Evolutionary conservation across 2,797 vertebrate species (phyloP), one percentile per base, ranked within the genome.

Genomic region (Notolabrus celidotus): DNA sequence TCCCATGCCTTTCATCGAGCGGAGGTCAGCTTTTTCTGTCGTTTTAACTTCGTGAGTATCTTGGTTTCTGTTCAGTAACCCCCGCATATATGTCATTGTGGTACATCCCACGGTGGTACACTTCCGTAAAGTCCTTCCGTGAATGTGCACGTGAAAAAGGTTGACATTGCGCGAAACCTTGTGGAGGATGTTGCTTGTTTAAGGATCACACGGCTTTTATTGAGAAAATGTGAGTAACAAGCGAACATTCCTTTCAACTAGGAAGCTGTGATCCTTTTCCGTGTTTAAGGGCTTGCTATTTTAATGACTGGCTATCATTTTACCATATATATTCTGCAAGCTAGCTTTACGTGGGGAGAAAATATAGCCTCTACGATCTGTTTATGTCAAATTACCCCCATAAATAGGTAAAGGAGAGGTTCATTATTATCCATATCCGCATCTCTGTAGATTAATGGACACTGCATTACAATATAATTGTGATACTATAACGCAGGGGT

Each of bases 41-140:
- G 7, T 0, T 38, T 0, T 20, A 7, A 4, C 1, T 1, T 16
- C 1, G 0, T 10, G 5, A 12, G 1, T 20, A 12, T 3, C 11
- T 51, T 39, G 2, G 14, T 9, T 7, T 0, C 0, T 0, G 42
- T 33, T 31, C 7, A 3, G 1, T 12, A 0, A 0, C 0, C 4
- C 54, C 71, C 27, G 19, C 3, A 22, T 16, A 34, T 20, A 19
- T 33, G 1, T 34, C 3, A 2, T 16, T 10, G 39, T 87, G 83
- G 88, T 67, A 85, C 36, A 43, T 63, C 9, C 82, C 74, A 36
- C 0, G 20, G 1, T 15, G 41, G 64, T 15, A 66, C 72, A 72
- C 67, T 77, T 79, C 66, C 56, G 53, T 3, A 5, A 2, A 45
- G 31, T 47, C 0, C 58, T 72, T 79, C 85, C 36, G 46, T 5